Conservation (phyloP, 1,140 invertebrate genomes). For the Spodoptera litura region DNA sequence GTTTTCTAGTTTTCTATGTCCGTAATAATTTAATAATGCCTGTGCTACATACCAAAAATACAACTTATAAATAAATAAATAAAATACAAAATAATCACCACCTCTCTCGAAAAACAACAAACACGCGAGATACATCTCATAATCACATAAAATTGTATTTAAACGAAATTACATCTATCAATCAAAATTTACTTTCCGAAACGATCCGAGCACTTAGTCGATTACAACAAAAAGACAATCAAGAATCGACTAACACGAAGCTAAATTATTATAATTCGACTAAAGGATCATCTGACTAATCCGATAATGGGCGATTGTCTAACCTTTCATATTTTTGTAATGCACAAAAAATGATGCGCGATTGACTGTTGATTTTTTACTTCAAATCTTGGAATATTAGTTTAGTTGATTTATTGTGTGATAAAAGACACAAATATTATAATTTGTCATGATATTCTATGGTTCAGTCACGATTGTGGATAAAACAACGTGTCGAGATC, state of each 20-base stretch:
- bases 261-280: conserved; percentile 74
- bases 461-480: too few relatives aligned
- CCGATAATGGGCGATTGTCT: conserved; percentile 68
- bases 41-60: too few relatives aligned
- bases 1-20: too few relatives aligned
- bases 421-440: neutral
- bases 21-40: too few relatives aligned
- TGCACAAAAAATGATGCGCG: conserved; percentile 40
- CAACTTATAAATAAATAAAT: too few relatives aligned
- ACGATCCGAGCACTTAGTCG: conserved; percentile 52
- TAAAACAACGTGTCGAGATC: too few relatives aligned
- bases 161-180: conserved; percentile 58
- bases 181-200: conserved; percentile 62
- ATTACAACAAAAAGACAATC: conserved; percentile 52
- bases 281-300: conserved; percentile 69
- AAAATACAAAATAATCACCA: neutral
- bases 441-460: neutral
- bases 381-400: neutral
- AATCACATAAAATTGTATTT: neutral
- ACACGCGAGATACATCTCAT: neutral
- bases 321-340: conserved; percentile 57
- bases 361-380: conserved; percentile 19
- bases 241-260: conserved; percentile 56
- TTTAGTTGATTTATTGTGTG: conserved; percentile 19
- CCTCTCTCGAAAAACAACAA: neutral